Conservation (phyloP, 2,888 invertebrate species). For the Zygaena filipendulae region DNA sequence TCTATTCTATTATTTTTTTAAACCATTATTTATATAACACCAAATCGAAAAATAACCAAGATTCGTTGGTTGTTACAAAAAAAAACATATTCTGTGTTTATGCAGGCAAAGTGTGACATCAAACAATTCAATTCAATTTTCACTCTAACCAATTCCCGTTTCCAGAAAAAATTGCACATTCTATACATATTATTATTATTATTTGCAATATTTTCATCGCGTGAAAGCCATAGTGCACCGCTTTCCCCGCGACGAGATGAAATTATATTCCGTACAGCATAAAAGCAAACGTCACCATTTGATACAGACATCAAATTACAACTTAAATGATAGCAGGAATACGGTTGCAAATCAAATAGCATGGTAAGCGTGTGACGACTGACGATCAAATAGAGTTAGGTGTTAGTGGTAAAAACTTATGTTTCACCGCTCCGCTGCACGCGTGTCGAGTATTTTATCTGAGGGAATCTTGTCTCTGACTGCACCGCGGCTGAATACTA, state of each 20-base stretch:
- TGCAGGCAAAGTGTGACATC: too few relatives aligned
- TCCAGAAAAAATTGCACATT: too few relatives aligned
- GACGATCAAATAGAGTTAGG: not conserved
- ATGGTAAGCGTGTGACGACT: too few relatives aligned
- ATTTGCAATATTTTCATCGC: not conserved
- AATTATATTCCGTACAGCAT: conserved; percentile 40
- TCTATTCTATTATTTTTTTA: too few relatives aligned
- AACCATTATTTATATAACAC: too few relatives aligned
- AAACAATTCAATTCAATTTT: too few relatives aligned
- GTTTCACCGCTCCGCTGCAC: conserved; percentile 27
- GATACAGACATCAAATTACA: conserved; percentile 9
- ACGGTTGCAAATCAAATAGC: conserved; percentile 20
- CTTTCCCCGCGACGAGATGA: conserved; percentile 39
- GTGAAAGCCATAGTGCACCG: conserved; percentile 29
- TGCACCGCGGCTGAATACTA: conserved; percentile 9
- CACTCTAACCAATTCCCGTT: too few relatives aligned
- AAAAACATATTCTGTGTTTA: too few relatives aligned
- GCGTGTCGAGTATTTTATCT: conserved; percentile 24
- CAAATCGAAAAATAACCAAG: too few relatives aligned
- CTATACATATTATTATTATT: too few relatives aligned
- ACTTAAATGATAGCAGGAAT: conserved; percentile 16
- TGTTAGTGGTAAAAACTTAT: not conserved
- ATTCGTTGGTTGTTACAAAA: too few relatives aligned
- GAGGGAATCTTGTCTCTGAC: conserved; percentile 8
- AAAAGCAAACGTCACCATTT: conserved; percentile 36